Percentiles rank a stretch among this genome's conserved stretches.
Evolutionary conservation across 92 coral and sea anemone species (phyloP).

Genomic region (Meandrina meandrites): DNA sequence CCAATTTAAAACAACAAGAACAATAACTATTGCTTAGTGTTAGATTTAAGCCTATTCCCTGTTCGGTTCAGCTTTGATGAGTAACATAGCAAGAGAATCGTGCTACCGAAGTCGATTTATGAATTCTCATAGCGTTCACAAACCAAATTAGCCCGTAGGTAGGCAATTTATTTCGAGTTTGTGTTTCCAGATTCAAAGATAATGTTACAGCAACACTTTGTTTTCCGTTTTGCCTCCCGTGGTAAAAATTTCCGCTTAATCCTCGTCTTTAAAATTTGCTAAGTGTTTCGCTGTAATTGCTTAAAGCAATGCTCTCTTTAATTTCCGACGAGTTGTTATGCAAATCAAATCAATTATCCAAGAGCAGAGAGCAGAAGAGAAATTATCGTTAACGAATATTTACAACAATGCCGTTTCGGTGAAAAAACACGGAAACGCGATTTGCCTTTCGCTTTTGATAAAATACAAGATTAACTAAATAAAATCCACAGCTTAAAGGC

Average conservation of each 20-base stretch:
- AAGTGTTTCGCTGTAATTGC: constrained; percentile 34
- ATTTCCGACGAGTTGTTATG: constrained; percentile 52
- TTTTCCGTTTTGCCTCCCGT: background rate
- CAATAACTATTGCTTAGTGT: background rate
- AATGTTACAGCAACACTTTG: background rate
- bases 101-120: background rate
- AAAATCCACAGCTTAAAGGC: background rate
- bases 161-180: background rate
- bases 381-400: constrained; percentile 34
- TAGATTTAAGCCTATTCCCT: background rate
- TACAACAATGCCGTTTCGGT: constrained; percentile 23
- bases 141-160: background rate
- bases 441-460: background rate
- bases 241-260: constrained; percentile 27
- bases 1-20: background rate
- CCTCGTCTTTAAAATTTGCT: constrained; percentile 19
- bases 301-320: constrained; percentile 31
- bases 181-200: background rate
- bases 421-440: constrained; percentile 19
- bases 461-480: background rate
- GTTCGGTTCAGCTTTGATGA: background rate
- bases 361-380: constrained; percentile 18
- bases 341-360: constrained; percentile 43
- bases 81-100: background rate
- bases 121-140: constrained; percentile 2